phyloP scores from a whole-genome alignment of 2,888 invertebrate genomes.

The Brenthis daphne region DNA sequence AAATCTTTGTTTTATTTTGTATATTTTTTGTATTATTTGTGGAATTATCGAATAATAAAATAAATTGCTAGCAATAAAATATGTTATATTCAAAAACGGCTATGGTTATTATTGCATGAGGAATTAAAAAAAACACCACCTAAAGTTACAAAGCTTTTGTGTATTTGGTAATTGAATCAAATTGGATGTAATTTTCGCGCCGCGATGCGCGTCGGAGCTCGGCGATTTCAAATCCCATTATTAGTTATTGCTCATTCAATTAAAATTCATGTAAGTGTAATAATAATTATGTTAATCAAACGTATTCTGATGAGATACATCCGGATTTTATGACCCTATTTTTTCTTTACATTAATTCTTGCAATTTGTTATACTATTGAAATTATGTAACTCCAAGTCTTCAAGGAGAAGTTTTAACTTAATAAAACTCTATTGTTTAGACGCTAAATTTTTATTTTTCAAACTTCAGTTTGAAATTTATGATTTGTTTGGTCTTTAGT shows the following conservation, averaged over 20 bases:
- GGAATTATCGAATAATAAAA: not conserved
- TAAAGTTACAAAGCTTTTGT: conserved; percentile 23
- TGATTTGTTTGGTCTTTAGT: too few species aligned
- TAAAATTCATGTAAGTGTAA: conserved; percentile 37
- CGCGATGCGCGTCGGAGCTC: conserved; percentile 35
- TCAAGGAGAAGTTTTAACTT: not conserved
- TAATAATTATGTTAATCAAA: conserved; percentile 37
- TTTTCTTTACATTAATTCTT: not conserved
- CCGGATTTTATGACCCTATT: conserved; percentile 26
- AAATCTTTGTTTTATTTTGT: not conserved
- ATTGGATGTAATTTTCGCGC: conserved; percentile 38
- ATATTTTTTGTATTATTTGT: not conserved
- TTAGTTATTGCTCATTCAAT: conserved; percentile 38
- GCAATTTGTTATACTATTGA: not conserved
- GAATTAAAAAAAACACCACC: conserved; percentile 15
- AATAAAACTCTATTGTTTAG: not conserved
- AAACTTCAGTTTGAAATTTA: too few species aligned
- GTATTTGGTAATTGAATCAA: conserved; percentile 38
- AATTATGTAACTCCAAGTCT: not conserved
- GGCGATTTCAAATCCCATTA: conserved; percentile 32
- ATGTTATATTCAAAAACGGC: not conserved
- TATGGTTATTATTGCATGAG: not conserved
- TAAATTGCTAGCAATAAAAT: conserved; percentile 2
- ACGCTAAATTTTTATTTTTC: too few species aligned
- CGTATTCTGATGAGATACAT: conserved; percentile 30